phyloP scores from a whole-genome alignment of 1,140 invertebrate genomes.

The Potamilus streckersoni region DNA sequence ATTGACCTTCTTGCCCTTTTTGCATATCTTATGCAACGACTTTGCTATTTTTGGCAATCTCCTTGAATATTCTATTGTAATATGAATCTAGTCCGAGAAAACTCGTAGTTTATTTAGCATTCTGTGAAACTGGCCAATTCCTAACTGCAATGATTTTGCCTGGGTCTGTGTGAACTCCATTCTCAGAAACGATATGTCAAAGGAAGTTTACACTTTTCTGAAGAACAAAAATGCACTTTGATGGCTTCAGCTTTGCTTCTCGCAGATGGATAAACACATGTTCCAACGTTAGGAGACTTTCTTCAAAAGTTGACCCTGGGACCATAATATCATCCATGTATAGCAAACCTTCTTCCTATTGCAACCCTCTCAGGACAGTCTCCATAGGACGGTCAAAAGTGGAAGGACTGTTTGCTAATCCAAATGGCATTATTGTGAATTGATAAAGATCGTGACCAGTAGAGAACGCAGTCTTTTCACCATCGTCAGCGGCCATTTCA shows the following conservation, averaged over 20 bases:
- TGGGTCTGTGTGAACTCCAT: constrained; percentile 14
- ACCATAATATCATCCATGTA: constrained; percentile 42
- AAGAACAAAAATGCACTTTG: constrained; percentile 23
- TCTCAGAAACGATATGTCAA: constrained; percentile 23
- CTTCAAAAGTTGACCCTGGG: constrained; percentile 3
- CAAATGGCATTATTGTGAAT: constrained; percentile 24
- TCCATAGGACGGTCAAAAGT: constrained; percentile 40
- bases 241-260: constrained; percentile 24
- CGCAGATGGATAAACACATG: constrained; percentile 20
- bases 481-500: constrained; percentile 15
- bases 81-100: constrained; percentile 28
- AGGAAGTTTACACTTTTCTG: constrained; percentile 33
- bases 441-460: not conserved
- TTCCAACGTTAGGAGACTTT: not conserved
- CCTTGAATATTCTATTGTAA: constrained; percentile 13
- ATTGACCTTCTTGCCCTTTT: no score
- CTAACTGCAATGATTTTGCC: constrained; percentile 6
- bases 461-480: constrained; percentile 21
- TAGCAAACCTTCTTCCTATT: constrained; percentile 21
- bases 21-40: constrained; percentile 24
- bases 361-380: constrained; percentile 17
- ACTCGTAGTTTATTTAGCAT: constrained; percentile 19
- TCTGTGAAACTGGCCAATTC: constrained; percentile 30
- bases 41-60: constrained; percentile 25
- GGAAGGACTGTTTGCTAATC: constrained; percentile 16